phyloP scores from a whole-genome alignment of 2,888 invertebrate species.

The Magallana nippona region DNA sequence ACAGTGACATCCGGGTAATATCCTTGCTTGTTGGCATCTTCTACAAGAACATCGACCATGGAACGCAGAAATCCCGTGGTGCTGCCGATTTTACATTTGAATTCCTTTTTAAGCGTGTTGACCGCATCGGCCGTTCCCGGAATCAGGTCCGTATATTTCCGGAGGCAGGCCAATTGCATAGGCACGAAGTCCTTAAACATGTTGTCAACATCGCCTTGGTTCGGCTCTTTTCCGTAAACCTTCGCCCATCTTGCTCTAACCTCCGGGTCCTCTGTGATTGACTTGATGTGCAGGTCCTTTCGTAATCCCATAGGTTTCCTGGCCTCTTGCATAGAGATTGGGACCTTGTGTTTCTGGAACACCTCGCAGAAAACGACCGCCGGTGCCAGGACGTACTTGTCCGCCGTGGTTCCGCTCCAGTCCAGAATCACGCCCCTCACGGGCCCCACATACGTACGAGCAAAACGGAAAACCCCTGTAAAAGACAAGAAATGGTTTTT shows the following conservation, averaged over 20 bases:
- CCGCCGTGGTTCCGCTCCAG: slow-evolving; percentile 79
- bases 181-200: slow-evolving; percentile 79
- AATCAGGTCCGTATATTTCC: slow-evolving; percentile 71
- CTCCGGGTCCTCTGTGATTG: slow-evolving; percentile 71
- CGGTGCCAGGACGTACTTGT: slow-evolving; percentile 79
- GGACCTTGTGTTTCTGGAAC: slow-evolving; percentile 69
- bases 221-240: slow-evolving; percentile 71
- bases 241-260: slow-evolving; percentile 74
- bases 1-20: slow-evolving; percentile 77
- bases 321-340: slow-evolving; percentile 76
- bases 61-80: slow-evolving; percentile 75
- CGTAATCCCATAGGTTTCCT: slow-evolving; percentile 79
- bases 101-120: slow-evolving; percentile 65
- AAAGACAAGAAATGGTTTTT: neutral
- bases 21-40: slow-evolving; percentile 76
- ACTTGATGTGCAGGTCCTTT: slow-evolving; percentile 77
- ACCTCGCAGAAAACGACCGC: slow-evolving; percentile 77
- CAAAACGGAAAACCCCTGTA: slow-evolving; percentile 51
- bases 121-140: slow-evolving; percentile 73
- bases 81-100: slow-evolving; percentile 67
- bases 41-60: slow-evolving; percentile 76
- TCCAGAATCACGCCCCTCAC: slow-evolving; percentile 76
- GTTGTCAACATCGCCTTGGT: slow-evolving; percentile 75
- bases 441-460: slow-evolving; percentile 68
- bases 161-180: slow-evolving; percentile 72